These are phyloP conservation scores for Labeo calbasu DNA, from an alignment of 2,797 vertebrate genomes.

Conservation along the genomic window DNA sequence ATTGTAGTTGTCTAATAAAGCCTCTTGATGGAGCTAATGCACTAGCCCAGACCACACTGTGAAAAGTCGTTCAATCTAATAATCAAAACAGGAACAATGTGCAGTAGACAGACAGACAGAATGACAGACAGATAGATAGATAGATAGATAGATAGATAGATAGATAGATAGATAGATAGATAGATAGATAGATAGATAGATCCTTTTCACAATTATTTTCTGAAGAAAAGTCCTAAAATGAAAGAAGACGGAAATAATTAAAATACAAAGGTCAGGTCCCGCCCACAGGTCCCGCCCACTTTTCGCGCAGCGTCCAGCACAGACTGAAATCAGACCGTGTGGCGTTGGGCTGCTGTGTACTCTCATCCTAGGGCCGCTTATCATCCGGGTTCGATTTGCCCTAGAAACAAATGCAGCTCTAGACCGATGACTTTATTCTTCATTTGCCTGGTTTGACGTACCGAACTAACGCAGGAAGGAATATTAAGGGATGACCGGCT, in stretches of 20 bases:
- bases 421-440: neutral
- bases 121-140: neutral
- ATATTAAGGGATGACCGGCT: neutral
- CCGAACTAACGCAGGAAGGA: neutral
- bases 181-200: neutral
- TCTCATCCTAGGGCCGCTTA: slow-evolving; percentile 9
- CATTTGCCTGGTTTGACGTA: neutral
- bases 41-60: neutral
- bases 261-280: neutral
- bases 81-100: neutral
- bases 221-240: neutral
- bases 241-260: neutral
- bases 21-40: slow-evolving; percentile 20
- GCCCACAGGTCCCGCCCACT: slow-evolving; percentile 37
- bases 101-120: neutral
- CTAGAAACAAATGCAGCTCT: slow-evolving; percentile 52
- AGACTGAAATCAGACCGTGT: neutral
- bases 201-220: neutral
- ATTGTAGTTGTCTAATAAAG: neutral
- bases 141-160: neutral
- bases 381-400: slow-evolving; percentile 54
- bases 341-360: slow-evolving; percentile 15
- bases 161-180: slow-evolving; percentile 24
- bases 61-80: neutral
- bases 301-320: neutral